A percentile compares a stretch with the other conserved stretches of the same genome.
Conservation (phyloP, 2,888 invertebrate species). For the Philhelius pedissequus region DNA sequence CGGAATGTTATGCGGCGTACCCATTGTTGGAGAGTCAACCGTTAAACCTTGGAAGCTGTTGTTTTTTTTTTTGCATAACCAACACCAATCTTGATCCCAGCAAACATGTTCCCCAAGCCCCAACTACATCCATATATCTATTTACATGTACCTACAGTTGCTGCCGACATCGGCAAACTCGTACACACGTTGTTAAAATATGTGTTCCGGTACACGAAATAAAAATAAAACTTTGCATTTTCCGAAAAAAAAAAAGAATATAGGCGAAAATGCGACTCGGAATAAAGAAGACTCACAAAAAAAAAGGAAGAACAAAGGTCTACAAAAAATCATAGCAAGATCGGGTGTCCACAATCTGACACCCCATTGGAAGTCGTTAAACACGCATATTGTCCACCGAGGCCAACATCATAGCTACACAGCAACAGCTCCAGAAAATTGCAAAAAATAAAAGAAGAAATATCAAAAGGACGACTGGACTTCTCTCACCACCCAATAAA, state of each 20-base stretch:
- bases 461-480: constrained; percentile 29
- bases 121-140: not conserved
- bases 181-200: constrained; percentile 57
- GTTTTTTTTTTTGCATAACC: constrained; percentile 17
- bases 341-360: constrained; percentile 69
- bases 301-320: constrained; percentile 23
- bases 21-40: constrained; percentile 65
- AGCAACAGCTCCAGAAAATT: constrained; percentile 56
- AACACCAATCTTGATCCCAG: constrained; percentile 47
- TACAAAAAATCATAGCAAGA: constrained; percentile 62
- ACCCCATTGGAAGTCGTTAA: constrained; percentile 69
- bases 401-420: constrained; percentile 29
- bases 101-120: constrained; percentile 55
- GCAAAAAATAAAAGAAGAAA: constrained; percentile 19
- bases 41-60: constrained; percentile 49
- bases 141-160: not conserved
- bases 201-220: constrained; percentile 44
- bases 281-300: not conserved
- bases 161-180: constrained; percentile 23
- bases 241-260: not conserved
- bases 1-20: constrained; percentile 66
- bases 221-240: constrained; percentile 14
- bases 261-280: constrained; percentile 1
- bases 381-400: constrained; percentile 67
- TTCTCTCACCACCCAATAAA: not conserved